Percentiles rank a stretch among this genome's conserved stretches.
Conservation (phyloP, 2,888 invertebrate species). For the Drosophila heteroneura region DNA sequence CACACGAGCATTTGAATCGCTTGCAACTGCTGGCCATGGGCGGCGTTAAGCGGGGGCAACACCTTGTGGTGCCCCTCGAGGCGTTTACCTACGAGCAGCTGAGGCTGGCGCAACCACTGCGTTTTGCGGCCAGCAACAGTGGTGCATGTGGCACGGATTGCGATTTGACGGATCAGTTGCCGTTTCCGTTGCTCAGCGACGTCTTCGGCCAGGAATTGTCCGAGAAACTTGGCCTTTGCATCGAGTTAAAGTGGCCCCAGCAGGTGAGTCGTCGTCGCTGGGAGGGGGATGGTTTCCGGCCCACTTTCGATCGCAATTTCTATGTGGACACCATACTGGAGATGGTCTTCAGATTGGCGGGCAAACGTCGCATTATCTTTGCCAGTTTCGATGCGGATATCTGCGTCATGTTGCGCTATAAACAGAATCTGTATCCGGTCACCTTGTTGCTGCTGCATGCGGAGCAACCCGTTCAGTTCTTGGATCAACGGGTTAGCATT, state of each 20-base stretch:
- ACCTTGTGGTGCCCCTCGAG: conserved; percentile 84
- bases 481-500: conserved; percentile 91
- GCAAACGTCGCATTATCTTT: conserved; percentile 92
- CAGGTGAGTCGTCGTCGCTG: conserved; percentile 92
- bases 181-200: conserved; percentile 95
- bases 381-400: conserved; percentile 98
- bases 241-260: conserved; percentile 98
- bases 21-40: conserved; percentile 93
- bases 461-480: conserved; percentile 90
- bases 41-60: conserved; percentile 33
- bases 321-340: conserved; percentile 91
- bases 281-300: conserved; percentile 90
- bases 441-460: conserved; percentile 93
- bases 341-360: conserved; percentile 88
- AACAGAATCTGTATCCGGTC: conserved; percentile 98
- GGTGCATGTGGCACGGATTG: conserved; percentile 7
- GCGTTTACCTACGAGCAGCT: conserved; percentile 92
- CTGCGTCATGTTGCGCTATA: conserved; percentile 94
- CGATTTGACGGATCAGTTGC: conserved; percentile 91
- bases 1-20: conserved; percentile 95
- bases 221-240: conserved; percentile 93
- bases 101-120: conserved; percentile 89
- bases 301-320: conserved; percentile 93
- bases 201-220: conserved; percentile 87
- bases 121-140: conserved; percentile 88